phyloP scores from a whole-genome alignment of 2,113 vertebrate genomes.

The Formicarius rufipectus region DNA sequence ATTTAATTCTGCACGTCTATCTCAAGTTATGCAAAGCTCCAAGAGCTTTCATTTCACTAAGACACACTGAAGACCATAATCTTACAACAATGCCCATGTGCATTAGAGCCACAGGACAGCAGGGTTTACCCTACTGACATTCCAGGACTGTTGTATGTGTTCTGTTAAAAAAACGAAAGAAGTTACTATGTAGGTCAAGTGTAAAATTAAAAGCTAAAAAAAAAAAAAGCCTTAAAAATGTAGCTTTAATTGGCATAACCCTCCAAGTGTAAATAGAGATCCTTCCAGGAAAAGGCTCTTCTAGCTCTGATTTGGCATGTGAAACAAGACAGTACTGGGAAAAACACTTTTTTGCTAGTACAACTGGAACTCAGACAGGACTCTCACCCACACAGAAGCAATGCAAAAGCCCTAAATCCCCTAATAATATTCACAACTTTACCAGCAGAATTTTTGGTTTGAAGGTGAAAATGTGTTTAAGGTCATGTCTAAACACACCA shows the following conservation, averaged over 20 bases:
- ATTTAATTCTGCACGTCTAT: neutral
- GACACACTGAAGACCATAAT: neutral
- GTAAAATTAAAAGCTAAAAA: neutral
- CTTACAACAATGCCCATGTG: neutral
- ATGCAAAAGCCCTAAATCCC: neutral
- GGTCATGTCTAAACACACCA: neutral
- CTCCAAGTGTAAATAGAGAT: constrained; percentile 22
- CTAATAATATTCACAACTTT: neutral
- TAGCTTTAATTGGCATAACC: constrained; percentile 1
- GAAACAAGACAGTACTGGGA: constrained; percentile 1
- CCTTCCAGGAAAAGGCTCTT: constrained; percentile 46
- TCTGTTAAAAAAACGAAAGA: neutral
- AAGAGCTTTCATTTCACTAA: neutral
- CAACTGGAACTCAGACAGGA: neutral
- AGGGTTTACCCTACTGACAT: neutral
- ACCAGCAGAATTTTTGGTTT: neutral
- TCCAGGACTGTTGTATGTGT: neutral
- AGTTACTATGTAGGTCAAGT: constrained; percentile 8
- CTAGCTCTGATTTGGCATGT: neutral
- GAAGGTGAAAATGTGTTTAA: neutral
- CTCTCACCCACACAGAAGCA: neutral
- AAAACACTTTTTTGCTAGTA: neutral
- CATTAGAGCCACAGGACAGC: neutral
- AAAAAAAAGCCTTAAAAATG: neutral
- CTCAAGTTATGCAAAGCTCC: neutral